phyloP scores from a whole-genome alignment of 2,797 vertebrate genomes.

The Betta splendens region DNA sequence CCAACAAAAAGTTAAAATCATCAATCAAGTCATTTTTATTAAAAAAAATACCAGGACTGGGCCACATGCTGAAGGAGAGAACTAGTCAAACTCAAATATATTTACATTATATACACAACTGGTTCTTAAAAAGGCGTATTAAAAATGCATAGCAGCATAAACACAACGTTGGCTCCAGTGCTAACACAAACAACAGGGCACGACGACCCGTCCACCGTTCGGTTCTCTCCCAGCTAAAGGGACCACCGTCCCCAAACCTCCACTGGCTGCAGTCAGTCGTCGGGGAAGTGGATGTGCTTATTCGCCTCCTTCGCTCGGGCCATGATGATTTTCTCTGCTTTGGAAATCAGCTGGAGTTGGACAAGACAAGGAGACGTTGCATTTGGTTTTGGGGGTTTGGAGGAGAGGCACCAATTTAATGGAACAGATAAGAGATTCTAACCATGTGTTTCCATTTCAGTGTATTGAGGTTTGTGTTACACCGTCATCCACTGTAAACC shows the following conservation, averaged over 20 bases:
- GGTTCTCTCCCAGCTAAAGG: slow-evolving; percentile 9
- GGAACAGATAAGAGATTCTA: too few species aligned
- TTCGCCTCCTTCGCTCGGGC: slow-evolving; percentile 88
- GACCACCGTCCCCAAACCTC: background rate
- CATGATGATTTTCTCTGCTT: slow-evolving; percentile 93
- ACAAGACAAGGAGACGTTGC: slow-evolving; percentile 33
- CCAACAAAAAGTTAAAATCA: slow-evolving; percentile 9
- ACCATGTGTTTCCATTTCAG: background rate
- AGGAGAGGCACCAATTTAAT: background rate
- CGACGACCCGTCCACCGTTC: slow-evolving; percentile 6
- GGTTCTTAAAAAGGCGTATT: background rate
- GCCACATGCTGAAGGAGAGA: slow-evolving; percentile 20
- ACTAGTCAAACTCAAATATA: slow-evolving; percentile 40
- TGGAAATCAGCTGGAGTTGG: slow-evolving; percentile 86
- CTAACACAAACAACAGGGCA: slow-evolving; percentile 16
- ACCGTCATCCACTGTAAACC: background rate
- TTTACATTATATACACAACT: slow-evolving; percentile 68
- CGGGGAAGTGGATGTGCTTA: slow-evolving; percentile 92
- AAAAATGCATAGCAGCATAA: slow-evolving; percentile 25
- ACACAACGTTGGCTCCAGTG: slow-evolving; percentile 38
- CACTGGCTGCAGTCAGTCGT: slow-evolving; percentile 73
- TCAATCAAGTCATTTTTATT: slow-evolving; percentile 62
- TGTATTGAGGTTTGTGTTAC: background rate
- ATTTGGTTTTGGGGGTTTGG: background rate
- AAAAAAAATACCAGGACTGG: slow-evolving; percentile 15